phyloP scores from a whole-genome alignment of 1,140 invertebrate species.

The Eupeodes corollae region DNA sequence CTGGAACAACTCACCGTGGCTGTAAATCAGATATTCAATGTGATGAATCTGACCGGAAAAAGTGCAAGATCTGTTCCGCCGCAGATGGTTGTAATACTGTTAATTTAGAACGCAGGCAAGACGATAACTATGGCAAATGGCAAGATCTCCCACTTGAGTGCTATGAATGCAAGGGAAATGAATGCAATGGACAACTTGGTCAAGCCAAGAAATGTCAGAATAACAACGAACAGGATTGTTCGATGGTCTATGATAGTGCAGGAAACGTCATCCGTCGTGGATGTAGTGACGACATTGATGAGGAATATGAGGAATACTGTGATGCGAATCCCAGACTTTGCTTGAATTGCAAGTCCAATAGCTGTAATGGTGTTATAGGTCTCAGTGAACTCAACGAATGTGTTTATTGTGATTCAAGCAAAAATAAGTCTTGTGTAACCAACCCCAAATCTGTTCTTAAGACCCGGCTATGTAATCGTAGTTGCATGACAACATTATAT shows the following conservation, averaged over 20 bases:
- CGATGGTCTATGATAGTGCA: slow-evolving; percentile 19
- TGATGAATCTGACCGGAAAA: slow-evolving; percentile 14
- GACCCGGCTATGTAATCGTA: slow-evolving; percentile 22
- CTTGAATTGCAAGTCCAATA: slow-evolving; percentile 26
- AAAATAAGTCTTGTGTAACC: slow-evolving; percentile 16
- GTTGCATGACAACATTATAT: slow-evolving; percentile 25
- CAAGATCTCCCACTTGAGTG: slow-evolving; percentile 29
- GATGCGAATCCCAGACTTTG: slow-evolving; percentile 13
- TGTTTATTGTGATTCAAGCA: slow-evolving; percentile 26
- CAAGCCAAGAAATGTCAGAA: slow-evolving; percentile 5
- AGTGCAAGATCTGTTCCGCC: slow-evolving; percentile 18
- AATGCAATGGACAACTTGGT: background rate
- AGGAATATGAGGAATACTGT: slow-evolving; percentile 12
- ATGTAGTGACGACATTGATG: slow-evolving; percentile 19
- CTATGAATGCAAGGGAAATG: slow-evolving; percentile 11
- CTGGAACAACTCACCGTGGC: slow-evolving; percentile 19
- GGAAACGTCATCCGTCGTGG: slow-evolving; percentile 18
- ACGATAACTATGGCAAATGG: slow-evolving; percentile 30
- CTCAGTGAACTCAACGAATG: slow-evolving; percentile 17
- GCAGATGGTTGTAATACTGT: slow-evolving; percentile 22
- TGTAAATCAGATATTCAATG: slow-evolving; percentile 22
- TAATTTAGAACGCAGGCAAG: slow-evolving; percentile 13
- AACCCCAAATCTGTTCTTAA: slow-evolving; percentile 11
- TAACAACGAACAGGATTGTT: slow-evolving; percentile 32
- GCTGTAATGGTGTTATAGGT: slow-evolving; percentile 22